phyloP scores from a whole-genome alignment of 2,113 vertebrate genomes.

The Notothenia rossii region DNA sequence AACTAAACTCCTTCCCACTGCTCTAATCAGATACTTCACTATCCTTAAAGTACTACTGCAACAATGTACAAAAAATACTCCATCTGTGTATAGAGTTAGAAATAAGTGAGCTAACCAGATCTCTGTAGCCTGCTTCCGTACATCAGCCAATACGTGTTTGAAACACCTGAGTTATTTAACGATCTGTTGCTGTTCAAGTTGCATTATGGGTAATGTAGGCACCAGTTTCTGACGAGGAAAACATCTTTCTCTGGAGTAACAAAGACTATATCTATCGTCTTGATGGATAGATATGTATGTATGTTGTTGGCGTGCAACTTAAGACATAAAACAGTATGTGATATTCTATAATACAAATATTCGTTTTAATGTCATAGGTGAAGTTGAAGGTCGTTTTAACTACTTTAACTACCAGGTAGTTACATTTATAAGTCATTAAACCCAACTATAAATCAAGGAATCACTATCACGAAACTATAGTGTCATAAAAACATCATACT shows the following conservation, averaged over 20 bases:
- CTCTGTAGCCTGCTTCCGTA: background rate
- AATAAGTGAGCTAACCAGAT: too few relatives aligned
- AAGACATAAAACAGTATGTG: background rate
- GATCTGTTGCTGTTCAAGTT: background rate
- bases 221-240: background rate
- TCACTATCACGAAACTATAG: too few relatives aligned
- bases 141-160: background rate
- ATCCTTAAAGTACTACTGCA: too few relatives aligned
- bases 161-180: background rate
- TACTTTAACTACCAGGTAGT: too few relatives aligned
- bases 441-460: too few relatives aligned
- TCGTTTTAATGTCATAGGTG: background rate
- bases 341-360: too few relatives aligned
- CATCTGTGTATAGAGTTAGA: too few relatives aligned
- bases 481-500: too few relatives aligned
- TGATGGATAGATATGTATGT: background rate
- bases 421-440: too few relatives aligned
- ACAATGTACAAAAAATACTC: too few relatives aligned
- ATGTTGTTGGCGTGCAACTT: background rate
- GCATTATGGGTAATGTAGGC: constrained; percentile 17
- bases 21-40: background rate
- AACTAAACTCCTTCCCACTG: background rate
- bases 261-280: background rate
- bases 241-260: background rate
- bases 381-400: background rate